Base-by-base conservation (phyloP, 1,140 invertebrate species). In the Euschistus heros region DNA sequence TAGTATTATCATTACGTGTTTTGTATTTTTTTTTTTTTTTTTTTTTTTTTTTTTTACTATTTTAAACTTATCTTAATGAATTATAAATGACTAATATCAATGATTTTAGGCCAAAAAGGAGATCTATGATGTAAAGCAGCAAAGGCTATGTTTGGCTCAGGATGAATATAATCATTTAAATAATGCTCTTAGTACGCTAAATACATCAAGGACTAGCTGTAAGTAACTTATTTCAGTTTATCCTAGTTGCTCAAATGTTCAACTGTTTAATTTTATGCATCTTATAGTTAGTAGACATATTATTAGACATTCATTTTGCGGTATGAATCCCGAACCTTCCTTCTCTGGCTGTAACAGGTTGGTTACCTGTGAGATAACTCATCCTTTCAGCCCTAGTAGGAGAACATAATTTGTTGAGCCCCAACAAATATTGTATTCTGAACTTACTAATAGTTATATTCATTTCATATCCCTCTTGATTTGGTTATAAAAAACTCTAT, bases 151-250 rank as follows among this genome's bases (percentile, higher is more conserved):
- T 70, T 79, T 97, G 69, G 94, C 94, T 46, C 91, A 97, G 75
- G 93, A 97, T 76, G 93, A 98, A 77, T 97, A 92, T 79, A 91
- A 94, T 75, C 90, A 96, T 75, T 82, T 97, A 6, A 94, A 91
- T 77, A 89, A 91, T 74, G 87, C 88, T 18, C 77, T 92, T 18
- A 83, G 84, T n/a, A 90, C 88, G 44, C 80, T 92, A 62, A 87
- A 86, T 47, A 86, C 88, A 54, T 91, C 89, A 55, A 82, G 88
- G 69, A 90, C 88, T 66, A 92, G 89, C 76, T 80, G 89, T 91
- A 78, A 88, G 88, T 89, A 75, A 6, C 8, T 10, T 37, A 6
- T 30, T 37, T 37, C 1, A 37, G 3, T 37, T 37, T 37, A 6
- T 37, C 33, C 10, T 37, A 37, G 67, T 67, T 37, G 17, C 24